Evolutionary conservation across 2,888 invertebrate species (phyloP), one percentile per base, ranked within the genome.

Genomic region (Furcula furcula): DNA sequence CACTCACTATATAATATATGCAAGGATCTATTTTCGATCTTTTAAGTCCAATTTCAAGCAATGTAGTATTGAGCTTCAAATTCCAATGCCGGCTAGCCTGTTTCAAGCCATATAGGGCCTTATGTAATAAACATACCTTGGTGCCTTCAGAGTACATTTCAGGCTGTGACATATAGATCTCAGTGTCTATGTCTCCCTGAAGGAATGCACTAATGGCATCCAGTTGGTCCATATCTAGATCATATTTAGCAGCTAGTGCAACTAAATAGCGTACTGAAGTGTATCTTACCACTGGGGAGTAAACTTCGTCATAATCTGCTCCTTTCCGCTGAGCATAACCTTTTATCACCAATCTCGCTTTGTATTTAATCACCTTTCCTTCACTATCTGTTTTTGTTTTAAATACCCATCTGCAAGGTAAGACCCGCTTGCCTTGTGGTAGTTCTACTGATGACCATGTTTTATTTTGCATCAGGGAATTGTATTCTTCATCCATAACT

Each of bases 141-240:
- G 7, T 4, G 2, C 33, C 9, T 13, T 39, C 29, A 27, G 35
- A 27, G 1, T 25, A 37, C 1, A 16, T 20, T 22, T 40, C 43
- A 30, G 54, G 53, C 16, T 59, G 54, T 30, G 5, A 9, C 50
- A 57, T 57, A 9, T 53, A 57, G 1, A 58, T 54, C 1, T 57
- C 56, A 2, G 12, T 38, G 7, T 56, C 52, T 15, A 55, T 51
- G 4, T 55, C 34, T 9, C 53, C 57, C 14, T 52, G 52, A 11
- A 61, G 43, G 30, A 58, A 57, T 1, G 55, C 53, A 30, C 15
- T 34, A 23, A 55, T 28, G 0, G 46, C 55, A 46, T 55, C 55
- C 49, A 55, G 46, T 15, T 53, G 53, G 29, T 19, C 5, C 7
- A 53, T 55, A 22, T 49, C 34, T 12, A 55, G 13, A 2, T 42